Evolutionary conservation across 2,113 vertebrate genomes (phyloP).

Genomic region (Ancistrus triradiatus): DNA sequence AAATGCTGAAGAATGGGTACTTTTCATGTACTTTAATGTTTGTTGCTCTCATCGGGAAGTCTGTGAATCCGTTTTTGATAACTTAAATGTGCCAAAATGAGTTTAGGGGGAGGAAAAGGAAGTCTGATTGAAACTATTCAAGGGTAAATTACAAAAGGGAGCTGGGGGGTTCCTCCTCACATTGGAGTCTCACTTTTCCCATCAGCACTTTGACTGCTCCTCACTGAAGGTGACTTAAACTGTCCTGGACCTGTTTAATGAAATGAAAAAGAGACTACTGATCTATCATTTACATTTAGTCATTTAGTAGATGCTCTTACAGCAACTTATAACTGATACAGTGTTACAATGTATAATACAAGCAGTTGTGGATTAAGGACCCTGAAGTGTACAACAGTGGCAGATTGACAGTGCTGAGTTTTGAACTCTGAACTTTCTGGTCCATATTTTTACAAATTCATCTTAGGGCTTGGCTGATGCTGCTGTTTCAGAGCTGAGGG

Average conservation of each 20-base stretch:
- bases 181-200: background rate
- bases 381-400: no score
- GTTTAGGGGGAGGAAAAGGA: constrained; percentile 12
- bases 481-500: no score
- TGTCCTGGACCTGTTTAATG: constrained; percentile 13
- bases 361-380: no score
- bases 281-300: no score
- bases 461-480: no score
- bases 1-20: constrained; percentile 1
- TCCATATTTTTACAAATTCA: no score
- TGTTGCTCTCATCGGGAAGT: constrained; percentile 5
- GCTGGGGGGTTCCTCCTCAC: constrained; percentile 27
- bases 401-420: no score
- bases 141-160: constrained; percentile 37
- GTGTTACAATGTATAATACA: no score
- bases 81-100: constrained; percentile 15
- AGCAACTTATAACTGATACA: no score
- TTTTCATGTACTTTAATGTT: constrained; percentile 25
- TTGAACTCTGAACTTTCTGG: no score
- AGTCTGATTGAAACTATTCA: constrained; percentile 45
- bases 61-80: constrained; percentile 23
- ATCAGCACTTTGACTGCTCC: background rate
- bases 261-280: constrained; percentile 27
- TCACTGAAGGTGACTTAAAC: constrained; percentile 1
- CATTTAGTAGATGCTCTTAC: no score